Percentiles rank a stretch among this genome's conserved stretches.
These are phyloP conservation scores for Drosophila hydei DNA, from an alignment of 1,140 invertebrate species.

Conservation along the genomic window DNA sequence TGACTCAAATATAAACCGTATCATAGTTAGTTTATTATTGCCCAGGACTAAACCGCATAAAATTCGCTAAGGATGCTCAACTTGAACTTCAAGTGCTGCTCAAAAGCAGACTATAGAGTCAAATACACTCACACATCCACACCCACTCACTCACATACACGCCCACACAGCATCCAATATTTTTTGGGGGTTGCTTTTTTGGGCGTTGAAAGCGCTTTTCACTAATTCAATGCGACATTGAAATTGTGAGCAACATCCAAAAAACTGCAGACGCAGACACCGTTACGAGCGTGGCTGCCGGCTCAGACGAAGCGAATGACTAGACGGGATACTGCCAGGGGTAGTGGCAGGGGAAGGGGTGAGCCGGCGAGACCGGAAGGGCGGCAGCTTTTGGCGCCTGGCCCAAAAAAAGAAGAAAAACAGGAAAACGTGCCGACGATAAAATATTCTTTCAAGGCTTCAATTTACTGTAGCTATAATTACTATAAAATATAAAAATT, in stretches of 20 bases:
- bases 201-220: constrained; percentile 79
- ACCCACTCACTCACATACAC: constrained; percentile 25
- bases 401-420: constrained; percentile 20
- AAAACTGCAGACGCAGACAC: constrained; percentile 50
- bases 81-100: constrained; percentile 66
- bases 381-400: constrained; percentile 63
- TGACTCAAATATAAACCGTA: neutral
- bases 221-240: constrained; percentile 83
- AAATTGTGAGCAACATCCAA: constrained; percentile 64
- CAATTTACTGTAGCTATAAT: too few relatives aligned
- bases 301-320: constrained; percentile 42
- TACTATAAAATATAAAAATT: too few relatives aligned
- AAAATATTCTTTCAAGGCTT: too few relatives aligned
- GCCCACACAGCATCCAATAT: constrained; percentile 33
- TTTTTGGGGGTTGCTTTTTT: constrained; percentile 76
- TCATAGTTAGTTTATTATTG: constrained; percentile 30
- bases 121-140: constrained; percentile 29
- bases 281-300: constrained; percentile 8
- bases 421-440: too few relatives aligned
- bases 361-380: constrained; percentile 61
- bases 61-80: constrained; percentile 69
- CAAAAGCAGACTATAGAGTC: constrained; percentile 52
- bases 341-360: neutral
- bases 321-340: constrained; percentile 51
- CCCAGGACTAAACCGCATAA: constrained; percentile 52